Conservation (phyloP, 2,797 vertebrate species). For the Hoplostethus mediterraneus region DNA sequence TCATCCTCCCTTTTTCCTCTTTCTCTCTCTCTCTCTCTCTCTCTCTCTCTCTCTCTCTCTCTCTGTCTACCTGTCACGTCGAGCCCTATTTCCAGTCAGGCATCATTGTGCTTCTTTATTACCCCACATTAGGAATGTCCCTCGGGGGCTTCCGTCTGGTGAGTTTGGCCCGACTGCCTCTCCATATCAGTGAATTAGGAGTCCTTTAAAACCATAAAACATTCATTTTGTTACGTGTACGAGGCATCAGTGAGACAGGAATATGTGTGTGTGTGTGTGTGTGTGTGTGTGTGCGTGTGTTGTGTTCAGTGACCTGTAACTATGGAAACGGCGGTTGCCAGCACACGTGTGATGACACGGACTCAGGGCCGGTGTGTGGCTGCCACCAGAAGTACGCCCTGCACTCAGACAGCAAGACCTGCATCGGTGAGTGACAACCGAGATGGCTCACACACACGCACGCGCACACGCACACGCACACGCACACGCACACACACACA, state of each 20-base stretch:
- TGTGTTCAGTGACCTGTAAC: slow-evolving; percentile 96
- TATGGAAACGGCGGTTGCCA: slow-evolving; percentile 99
- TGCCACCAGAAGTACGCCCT: slow-evolving; percentile 99
- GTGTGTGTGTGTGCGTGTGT: slow-evolving; percentile 25
- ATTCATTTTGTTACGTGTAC: neutral
- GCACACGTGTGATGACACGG: slow-evolving; percentile 97
- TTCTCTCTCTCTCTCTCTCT: slow-evolving; percentile 1
- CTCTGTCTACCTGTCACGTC: neutral
- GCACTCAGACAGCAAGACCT: slow-evolving; percentile 95
- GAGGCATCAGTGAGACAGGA: neutral
- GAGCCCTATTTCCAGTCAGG: neutral
- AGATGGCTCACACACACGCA: neutral
- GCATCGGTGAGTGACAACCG: slow-evolving; percentile 92
- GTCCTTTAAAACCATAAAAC: neutral
- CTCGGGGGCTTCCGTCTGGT: neutral
- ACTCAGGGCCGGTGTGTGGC: slow-evolving; percentile 92
- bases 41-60: neutral
- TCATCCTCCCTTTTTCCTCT: neutral
- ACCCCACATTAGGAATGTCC: slow-evolving; percentile 14
- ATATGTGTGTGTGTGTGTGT: slow-evolving; percentile 19
- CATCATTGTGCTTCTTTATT: slow-evolving; percentile 11
- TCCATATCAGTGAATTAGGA: neutral
- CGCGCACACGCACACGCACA: neutral
- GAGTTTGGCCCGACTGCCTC: neutral
- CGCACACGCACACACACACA: neutral